Evolutionary conservation across 2,797 vertebrate genomes (phyloP), one percentile per base, ranked within the genome.

Genomic region (Champsocephalus gunnari): DNA sequence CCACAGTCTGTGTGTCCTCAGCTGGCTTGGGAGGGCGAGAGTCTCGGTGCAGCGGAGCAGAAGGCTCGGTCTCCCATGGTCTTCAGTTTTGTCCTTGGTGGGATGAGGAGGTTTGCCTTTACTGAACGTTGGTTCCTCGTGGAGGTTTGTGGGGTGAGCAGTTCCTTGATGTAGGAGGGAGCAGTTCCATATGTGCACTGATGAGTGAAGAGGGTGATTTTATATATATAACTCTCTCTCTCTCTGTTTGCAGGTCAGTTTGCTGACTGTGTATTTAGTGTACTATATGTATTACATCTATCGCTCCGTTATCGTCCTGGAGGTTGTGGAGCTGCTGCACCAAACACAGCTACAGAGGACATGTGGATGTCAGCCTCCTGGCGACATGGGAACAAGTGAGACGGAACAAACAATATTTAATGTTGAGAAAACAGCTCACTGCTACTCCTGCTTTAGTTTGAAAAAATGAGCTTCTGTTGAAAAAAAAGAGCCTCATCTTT

Each of bases 331-430:
- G 75, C 77, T 87, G 38, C 87, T 96, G 66, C 94, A 91, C 74
- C 74, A 91, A 71, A 78, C 87, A 81, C 41, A 62, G 81, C 76
- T 80, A 84, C 75, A 91, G 47, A 61, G 79, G 43, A 44, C 84
- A 72, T 55, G 77, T 94, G 57, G 93, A 96, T 41, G 73, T 96
- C 78, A 79, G 78, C 60, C 10, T 66, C 9, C 81, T 94, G 49
- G 89, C 92, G 1, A 65, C 69, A 3, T 92, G 88, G 85, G 93
- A 93, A 77, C 94, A 96, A 94, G 96, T 97, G 90, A 73, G 41
- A 17, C n/a, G 28, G 58, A 44, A 77, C 71, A 49, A 57, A n/a
- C 53, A 64, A 82, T 68, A 67, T 55, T 68, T 55, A 19, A 32
- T 73, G 59, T 75, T 51, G 41, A 64, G 14, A 43, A 41, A 49